phyloP scores from a whole-genome alignment of 2,113 vertebrate genomes.

The Rhagologus leucostigma region DNA sequence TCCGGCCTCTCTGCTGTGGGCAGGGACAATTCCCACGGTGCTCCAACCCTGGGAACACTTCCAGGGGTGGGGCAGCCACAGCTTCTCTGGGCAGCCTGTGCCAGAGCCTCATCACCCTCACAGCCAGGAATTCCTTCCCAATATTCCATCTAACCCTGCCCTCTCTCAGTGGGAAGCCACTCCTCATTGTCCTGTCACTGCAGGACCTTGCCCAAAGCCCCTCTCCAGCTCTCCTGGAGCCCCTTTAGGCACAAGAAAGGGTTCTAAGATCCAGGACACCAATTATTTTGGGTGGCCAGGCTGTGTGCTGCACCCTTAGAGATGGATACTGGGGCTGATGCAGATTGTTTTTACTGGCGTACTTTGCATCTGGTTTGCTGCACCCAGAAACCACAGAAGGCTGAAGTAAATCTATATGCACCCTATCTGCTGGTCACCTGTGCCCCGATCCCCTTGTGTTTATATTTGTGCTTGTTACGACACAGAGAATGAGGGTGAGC shows the following conservation, averaged over 20 bases:
- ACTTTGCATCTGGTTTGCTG: not conserved
- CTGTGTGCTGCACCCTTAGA: accelerated
- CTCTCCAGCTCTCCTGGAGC: not conserved
- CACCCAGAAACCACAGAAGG: not conserved
- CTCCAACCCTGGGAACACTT: not conserved
- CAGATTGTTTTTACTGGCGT: not conserved
- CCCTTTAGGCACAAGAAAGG: not conserved
- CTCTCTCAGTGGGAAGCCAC: not conserved
- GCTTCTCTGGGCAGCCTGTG: not conserved
- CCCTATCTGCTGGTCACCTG: not conserved
- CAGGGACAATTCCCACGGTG: not conserved
- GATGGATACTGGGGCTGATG: accelerated
- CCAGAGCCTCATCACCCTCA: not conserved
- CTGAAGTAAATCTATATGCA: not conserved
- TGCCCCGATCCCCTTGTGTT: not conserved
- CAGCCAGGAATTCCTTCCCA: not conserved
- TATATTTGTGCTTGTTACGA: not conserved
- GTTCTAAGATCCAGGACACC: not conserved
- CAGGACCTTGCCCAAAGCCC: not conserved
- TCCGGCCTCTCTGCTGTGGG: not conserved
- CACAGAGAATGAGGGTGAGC: not conserved
- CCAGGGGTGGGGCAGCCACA: not conserved
- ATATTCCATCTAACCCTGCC: accelerated
- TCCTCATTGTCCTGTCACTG: not conserved
- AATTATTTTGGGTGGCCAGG: not conserved